Evolutionary conservation across 2,888 invertebrate genomes (phyloP).

Genomic region (Meliscaeva auricollis): DNA sequence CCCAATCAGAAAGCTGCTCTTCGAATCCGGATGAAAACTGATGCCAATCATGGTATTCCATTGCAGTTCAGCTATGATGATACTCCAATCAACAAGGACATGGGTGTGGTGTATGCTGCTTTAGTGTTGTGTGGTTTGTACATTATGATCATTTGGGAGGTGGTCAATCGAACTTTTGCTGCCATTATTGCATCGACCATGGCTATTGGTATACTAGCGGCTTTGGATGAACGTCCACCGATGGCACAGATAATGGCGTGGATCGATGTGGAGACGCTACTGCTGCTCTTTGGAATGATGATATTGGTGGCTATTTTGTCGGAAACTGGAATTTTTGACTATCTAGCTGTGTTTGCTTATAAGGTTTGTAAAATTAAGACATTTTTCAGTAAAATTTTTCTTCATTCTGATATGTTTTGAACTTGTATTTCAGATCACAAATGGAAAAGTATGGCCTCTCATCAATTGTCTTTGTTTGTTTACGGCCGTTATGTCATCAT

Average conservation of each 20-base stretch:
- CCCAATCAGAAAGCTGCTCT: slow-evolving; percentile 78
- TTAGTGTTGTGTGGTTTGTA: slow-evolving; percentile 90
- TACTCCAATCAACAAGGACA: slow-evolving; percentile 87
- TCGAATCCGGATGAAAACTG: slow-evolving; percentile 80
- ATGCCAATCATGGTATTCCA: slow-evolving; percentile 82
- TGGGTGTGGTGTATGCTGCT: slow-evolving; percentile 90
- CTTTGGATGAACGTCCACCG: slow-evolving; percentile 88
- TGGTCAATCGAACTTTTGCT: slow-evolving; percentile 90
- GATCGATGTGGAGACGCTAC: slow-evolving; percentile 90
- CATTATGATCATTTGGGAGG: slow-evolving; percentile 90
- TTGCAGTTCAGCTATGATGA: slow-evolving; percentile 87
- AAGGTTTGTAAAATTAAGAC: slow-evolving; percentile 84
- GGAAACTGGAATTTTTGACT: slow-evolving; percentile 92
- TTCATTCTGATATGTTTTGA: not conserved
- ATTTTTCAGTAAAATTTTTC: not conserved
- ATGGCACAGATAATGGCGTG: slow-evolving; percentile 89
- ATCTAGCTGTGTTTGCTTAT: slow-evolving; percentile 89
- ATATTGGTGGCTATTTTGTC: slow-evolving; percentile 90
- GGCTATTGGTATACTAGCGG: slow-evolving; percentile 89
- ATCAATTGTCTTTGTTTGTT: slow-evolving; percentile 89
- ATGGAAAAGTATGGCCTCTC: slow-evolving; percentile 90
- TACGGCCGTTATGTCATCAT: slow-evolving; percentile 89
- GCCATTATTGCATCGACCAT: slow-evolving; percentile 90
- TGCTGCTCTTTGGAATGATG: slow-evolving; percentile 92
- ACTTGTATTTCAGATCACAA: slow-evolving; percentile 87